These are phyloP conservation scores for Anas platyrhynchos DNA, from an alignment of 2,113 vertebrate genomes.

Conservation along the genomic window DNA sequence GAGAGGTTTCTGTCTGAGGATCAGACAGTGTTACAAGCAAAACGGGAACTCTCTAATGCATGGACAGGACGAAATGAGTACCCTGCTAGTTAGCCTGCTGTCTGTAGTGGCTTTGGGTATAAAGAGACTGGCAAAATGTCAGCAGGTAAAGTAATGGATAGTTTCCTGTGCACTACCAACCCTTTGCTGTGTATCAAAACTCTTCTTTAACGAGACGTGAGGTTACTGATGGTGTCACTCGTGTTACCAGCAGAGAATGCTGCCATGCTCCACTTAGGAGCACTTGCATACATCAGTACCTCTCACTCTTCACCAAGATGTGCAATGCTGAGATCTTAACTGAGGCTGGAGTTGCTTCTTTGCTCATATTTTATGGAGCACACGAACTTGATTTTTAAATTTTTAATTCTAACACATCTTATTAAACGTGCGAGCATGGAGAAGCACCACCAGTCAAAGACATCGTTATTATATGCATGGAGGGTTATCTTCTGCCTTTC, in stretches of 20 bases:
- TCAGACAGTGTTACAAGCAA: background rate
- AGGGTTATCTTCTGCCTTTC: conserved; percentile 51
- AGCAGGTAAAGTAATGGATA: background rate
- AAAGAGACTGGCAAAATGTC: background rate
- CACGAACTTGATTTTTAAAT: conserved; percentile 55
- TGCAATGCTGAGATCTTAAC: conserved; percentile 37
- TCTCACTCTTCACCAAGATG: background rate
- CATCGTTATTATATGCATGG: conserved; percentile 68
- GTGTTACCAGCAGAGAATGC: background rate
- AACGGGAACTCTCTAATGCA: background rate
- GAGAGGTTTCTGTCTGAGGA: background rate
- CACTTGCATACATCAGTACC: background rate
- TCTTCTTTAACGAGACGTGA: background rate
- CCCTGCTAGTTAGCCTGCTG: background rate
- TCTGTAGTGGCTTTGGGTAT: background rate
- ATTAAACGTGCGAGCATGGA: conserved; percentile 49
- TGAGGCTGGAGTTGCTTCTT: conserved; percentile 24
- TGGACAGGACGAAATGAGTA: background rate
- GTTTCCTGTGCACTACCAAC: background rate
- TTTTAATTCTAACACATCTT: conserved; percentile 64
- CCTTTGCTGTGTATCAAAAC: background rate
- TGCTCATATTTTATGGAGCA: conserved; percentile 61
- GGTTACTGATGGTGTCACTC: background rate
- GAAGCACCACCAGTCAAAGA: conserved; percentile 46
- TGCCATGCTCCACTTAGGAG: background rate